These are phyloP conservation scores for Acanthoscelides obtectus DNA, from an alignment of 2,888 invertebrate species.

Conservation along the genomic window DNA sequence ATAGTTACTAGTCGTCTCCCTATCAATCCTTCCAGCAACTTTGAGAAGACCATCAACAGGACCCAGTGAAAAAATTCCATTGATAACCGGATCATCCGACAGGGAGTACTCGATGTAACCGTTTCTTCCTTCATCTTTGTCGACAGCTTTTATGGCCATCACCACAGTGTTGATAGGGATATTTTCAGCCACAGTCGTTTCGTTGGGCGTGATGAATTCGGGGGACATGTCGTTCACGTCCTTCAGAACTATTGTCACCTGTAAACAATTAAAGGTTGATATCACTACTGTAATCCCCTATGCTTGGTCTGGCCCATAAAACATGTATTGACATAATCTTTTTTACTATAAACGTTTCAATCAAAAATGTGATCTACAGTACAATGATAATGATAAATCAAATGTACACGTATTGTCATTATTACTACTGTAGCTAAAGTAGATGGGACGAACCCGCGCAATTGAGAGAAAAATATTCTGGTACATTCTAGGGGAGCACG, in stretches of 20 bases:
- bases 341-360: too few relatives aligned
- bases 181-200: constrained; percentile 78
- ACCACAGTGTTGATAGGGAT: constrained; percentile 81
- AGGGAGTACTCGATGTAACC: constrained; percentile 81
- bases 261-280: constrained; percentile 28
- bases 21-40: constrained; percentile 80
- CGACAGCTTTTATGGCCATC: constrained; percentile 83
- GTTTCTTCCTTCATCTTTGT: constrained; percentile 82
- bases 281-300: too few relatives aligned
- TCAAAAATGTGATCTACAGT: too few relatives aligned
- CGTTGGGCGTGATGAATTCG: constrained; percentile 74
- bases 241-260: constrained; percentile 83
- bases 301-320: too few relatives aligned
- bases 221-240: constrained; percentile 93
- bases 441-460: too few relatives aligned
- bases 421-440: too few relatives aligned
- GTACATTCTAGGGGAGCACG: too few relatives aligned
- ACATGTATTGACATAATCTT: too few relatives aligned
- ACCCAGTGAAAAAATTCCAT: constrained; percentile 74
- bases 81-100: constrained; percentile 59
- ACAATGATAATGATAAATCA: too few relatives aligned
- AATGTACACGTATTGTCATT: too few relatives aligned
- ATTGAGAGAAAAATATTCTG: too few relatives aligned
- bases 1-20: constrained; percentile 74
- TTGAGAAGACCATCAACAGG: constrained; percentile 82